Evolutionary conservation across 2,797 vertebrate species (phyloP), one percentile per base, ranked within the genome.

Genomic region (Clarias pachynema): DNA sequence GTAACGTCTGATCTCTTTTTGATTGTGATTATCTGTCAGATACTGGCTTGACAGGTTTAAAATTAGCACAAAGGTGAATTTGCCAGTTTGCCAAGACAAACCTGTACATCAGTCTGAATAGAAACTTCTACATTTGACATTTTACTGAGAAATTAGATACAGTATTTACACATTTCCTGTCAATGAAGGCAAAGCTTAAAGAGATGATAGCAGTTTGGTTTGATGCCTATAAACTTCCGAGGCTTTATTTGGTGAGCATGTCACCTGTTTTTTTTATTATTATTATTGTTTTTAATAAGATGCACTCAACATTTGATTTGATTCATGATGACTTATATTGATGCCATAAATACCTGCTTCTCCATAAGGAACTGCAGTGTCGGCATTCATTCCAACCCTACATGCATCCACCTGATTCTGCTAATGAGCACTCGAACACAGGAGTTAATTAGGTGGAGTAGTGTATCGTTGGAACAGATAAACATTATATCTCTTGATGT

Each of bases 391-490:
- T 81, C 70, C 79, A 75, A 65, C 79, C 59, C 59, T 86, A 18
- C 70, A 69, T 31, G 37, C 73, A 59, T 37, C 73, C 72, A 82
- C 79, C 80, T 86, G 84, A 80, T 72, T 82, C 57, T 4, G 22
- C 79, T 82, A 74, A 70, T 31, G 53, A 82, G 70, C 79, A 80
- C 68, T 82, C 44, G 82, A 82, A 82, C 60, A 68, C 18, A 12
- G 57, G 79, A 34, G 63, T 70, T 83, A 79, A 83, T 83, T 79
- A 79, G 68, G 59, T 74, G 68, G 68, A 81, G 81, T 60, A 75
- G 75, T 72, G 26, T 44, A 66, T 83, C 34, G 37, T 83, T 86
- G 73, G 73, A 86, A 83, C 62, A 82, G 56, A 75, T 37, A 86
- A 16, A 60, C 73, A 34, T 44, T 53, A 53, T 34, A 56, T 34